phyloP scores from a whole-genome alignment of 2,888 invertebrate species.

The Rhamphomyia laevipes region DNA sequence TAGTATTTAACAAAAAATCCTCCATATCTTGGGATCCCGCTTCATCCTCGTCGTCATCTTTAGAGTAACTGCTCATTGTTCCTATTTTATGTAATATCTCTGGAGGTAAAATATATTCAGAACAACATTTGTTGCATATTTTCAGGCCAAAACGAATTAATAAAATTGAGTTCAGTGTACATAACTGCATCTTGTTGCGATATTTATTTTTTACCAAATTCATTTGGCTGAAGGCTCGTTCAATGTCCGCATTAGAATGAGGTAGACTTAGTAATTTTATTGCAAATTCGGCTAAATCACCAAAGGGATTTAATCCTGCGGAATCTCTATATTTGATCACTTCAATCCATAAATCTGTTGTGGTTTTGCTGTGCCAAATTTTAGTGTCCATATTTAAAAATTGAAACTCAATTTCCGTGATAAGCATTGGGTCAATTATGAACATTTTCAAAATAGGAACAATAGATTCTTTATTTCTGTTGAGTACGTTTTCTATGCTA shows the following conservation, averaged over 20 bases:
- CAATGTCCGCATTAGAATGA: constrained; percentile 1
- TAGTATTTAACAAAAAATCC: no score
- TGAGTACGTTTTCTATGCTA: no score
- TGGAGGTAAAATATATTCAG: background rate
- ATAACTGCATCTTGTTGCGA: background rate
- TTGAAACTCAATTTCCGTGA: no score
- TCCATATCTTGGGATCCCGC: no score
- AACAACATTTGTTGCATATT: background rate
- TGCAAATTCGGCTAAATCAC: background rate
- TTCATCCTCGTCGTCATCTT: no score
- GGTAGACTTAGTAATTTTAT: background rate
- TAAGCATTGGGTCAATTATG: no score
- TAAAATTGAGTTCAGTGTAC: background rate
- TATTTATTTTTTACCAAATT: constrained; percentile 3
- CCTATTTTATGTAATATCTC: background rate
- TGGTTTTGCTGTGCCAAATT: background rate
- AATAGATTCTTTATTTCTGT: no score
- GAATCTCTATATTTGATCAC: background rate
- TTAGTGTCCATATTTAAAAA: no score
- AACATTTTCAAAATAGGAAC: no score
- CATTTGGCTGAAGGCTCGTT: background rate
- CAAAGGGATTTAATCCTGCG: background rate
- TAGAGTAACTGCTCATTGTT: background rate
- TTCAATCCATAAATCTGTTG: constrained; percentile 1
- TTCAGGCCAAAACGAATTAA: background rate